Evolutionary conservation across 2,113 vertebrate species (phyloP).

Genomic region (Gobius niger): DNA sequence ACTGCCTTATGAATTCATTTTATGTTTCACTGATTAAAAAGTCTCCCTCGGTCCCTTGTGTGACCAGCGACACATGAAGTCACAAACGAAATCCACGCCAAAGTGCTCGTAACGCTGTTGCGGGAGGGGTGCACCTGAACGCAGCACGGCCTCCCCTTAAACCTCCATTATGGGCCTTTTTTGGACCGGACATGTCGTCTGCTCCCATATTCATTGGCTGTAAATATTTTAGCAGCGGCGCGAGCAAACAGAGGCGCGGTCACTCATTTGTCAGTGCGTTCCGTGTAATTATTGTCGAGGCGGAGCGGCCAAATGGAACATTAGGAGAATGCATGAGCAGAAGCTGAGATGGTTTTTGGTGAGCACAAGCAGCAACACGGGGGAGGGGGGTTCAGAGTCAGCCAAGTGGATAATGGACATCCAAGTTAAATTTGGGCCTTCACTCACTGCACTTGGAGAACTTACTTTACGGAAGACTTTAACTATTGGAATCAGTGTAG

Average conservation of each 20-base stretch:
- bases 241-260: conserved; percentile 48
- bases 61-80: not conserved
- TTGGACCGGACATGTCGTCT: conserved; percentile 22
- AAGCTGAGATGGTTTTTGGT: conserved; percentile 39
- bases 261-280: conserved; percentile 52
- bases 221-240: conserved; percentile 58
- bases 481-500: too few species aligned
- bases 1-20: too few species aligned
- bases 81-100: not conserved
- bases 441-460: too few species aligned
- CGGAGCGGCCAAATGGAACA: conserved; percentile 54
- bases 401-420: conserved; percentile 25
- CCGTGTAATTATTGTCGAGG: conserved; percentile 45
- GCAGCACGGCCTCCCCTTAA: not conserved
- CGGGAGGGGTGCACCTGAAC: not conserved
- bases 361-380: conserved; percentile 13
- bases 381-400: conserved; percentile 12
- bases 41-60: not conserved
- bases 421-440: not conserved
- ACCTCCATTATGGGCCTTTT: conserved; percentile 5
- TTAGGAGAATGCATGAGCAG: conserved; percentile 51
- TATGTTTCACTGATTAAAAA: too few species aligned
- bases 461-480: too few species aligned
- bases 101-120: not conserved
- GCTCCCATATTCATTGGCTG: conserved; percentile 57